These are phyloP conservation scores for Papilio elwesi DNA, from an alignment of 2,888 invertebrate species.

Conservation along the genomic window DNA sequence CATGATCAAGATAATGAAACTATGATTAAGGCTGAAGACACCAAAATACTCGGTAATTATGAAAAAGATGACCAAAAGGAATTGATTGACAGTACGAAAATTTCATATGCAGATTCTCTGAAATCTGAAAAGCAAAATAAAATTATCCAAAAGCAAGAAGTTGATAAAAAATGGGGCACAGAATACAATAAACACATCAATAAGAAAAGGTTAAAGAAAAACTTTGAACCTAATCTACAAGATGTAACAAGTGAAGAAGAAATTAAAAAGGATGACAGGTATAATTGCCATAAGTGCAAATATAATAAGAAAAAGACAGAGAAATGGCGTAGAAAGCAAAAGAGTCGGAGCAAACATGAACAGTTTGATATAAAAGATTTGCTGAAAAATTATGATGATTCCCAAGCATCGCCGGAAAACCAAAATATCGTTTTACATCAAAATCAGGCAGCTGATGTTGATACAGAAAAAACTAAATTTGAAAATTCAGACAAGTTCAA, in stretches of 20 bases:
- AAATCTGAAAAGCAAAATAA: slow-evolving; percentile 53
- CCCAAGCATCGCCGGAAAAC: slow-evolving; percentile 61
- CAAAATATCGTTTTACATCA: slow-evolving; percentile 54
- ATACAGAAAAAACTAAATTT: slow-evolving; percentile 51
- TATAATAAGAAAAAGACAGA: slow-evolving; percentile 69
- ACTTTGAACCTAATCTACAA: slow-evolving; percentile 64
- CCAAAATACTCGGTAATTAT: slow-evolving; percentile 45
- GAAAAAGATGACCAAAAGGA: slow-evolving; percentile 41
- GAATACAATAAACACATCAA: slow-evolving; percentile 37
- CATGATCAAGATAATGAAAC: slow-evolving; percentile 51
- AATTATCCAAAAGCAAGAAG: slow-evolving; percentile 50
- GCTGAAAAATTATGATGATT: slow-evolving; percentile 71
- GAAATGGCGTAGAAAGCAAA: slow-evolving; percentile 72
- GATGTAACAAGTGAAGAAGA: slow-evolving; percentile 66
- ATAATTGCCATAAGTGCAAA: slow-evolving; percentile 62
- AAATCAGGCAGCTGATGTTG: slow-evolving; percentile 52
- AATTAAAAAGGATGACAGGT: slow-evolving; percentile 72
- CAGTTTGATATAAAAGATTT: slow-evolving; percentile 79
- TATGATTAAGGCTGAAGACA: slow-evolving; percentile 43
- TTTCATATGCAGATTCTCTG: slow-evolving; percentile 73
- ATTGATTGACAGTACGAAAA: slow-evolving; percentile 51
- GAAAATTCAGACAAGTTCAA: slow-evolving; percentile 45
- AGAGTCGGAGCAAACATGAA: slow-evolving; percentile 74
- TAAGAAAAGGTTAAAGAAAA: slow-evolving; percentile 71
- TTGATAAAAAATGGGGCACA: slow-evolving; percentile 53